These are phyloP conservation scores for Nomada flava DNA, from an alignment of 2,888 invertebrate genomes.

Conservation along the genomic window DNA sequence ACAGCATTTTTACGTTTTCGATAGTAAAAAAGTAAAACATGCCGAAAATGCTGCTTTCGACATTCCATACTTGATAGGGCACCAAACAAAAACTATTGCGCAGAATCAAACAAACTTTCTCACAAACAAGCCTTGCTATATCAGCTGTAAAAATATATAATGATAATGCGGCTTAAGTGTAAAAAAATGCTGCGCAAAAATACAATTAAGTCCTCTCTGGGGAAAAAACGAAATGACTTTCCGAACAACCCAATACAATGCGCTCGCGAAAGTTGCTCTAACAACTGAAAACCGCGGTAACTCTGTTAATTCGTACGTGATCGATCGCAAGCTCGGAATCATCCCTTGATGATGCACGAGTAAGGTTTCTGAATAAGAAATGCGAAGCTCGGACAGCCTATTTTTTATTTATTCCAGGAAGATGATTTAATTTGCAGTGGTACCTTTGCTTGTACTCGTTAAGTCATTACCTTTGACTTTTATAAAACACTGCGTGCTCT, in stretches of 20 bases:
- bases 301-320: neutral
- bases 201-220: no score
- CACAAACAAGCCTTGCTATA: no score
- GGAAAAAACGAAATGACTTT: no score
- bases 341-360: neutral
- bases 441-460: slow-evolving; percentile 10
- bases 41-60: no score
- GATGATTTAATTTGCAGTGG: slow-evolving; percentile 22
- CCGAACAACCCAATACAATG: neutral
- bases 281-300: neutral
- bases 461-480: slow-evolving; percentile 33
- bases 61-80: no score
- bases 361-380: neutral
- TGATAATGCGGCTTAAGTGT: no score
- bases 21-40: no score
- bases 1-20: no score
- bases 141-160: no score
- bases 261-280: neutral
- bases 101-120: no score
- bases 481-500: neutral
- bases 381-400: neutral
- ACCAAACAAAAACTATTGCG: no score
- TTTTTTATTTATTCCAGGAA: slow-evolving; percentile 16
- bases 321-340: neutral
- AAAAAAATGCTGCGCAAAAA: no score